Percentiles rank a stretch among this genome's conserved stretches.
Evolutionary conservation across 1,140 invertebrate genomes (phyloP).

Genomic region (Cephus cinctus): DNA sequence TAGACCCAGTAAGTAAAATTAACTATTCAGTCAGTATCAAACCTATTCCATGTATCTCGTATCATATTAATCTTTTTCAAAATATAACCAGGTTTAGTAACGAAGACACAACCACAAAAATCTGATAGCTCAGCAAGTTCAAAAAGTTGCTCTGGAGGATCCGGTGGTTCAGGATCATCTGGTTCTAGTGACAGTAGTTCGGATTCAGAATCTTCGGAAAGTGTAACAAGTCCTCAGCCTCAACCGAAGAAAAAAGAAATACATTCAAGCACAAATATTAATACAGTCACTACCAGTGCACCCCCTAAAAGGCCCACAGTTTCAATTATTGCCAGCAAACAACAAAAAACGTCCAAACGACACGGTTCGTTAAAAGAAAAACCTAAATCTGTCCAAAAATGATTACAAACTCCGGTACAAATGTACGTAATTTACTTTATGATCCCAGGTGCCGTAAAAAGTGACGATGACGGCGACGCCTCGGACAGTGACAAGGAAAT

Average conservation of each 20-base stretch:
- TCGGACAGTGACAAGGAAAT: constrained; percentile 48
- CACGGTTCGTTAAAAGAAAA: constrained; percentile 34
- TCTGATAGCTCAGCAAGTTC: constrained; percentile 53
- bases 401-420: constrained; percentile 3
- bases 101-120: constrained; percentile 34
- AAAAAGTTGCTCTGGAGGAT: constrained; percentile 48
- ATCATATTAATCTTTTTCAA: constrained; percentile 13
- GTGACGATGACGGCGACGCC: constrained; percentile 47
- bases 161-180: constrained; percentile 45
- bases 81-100: constrained; percentile 21
- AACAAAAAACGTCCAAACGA: constrained; percentile 48
- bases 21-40: neutral
- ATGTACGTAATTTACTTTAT: constrained; percentile 7
- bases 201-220: constrained; percentile 54
- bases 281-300: constrained; percentile 31
- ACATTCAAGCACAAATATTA: constrained; percentile 25
- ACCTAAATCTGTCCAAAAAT: constrained; percentile 3
- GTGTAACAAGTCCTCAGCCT: constrained; percentile 40
- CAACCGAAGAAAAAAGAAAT: constrained; percentile 48
- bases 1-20: constrained; percentile 37
- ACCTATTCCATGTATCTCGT: neutral
- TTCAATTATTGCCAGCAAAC: constrained; percentile 46
- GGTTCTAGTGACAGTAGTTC: constrained; percentile 51
- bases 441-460: constrained; percentile 36
- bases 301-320: constrained; percentile 51